Base-by-base conservation (phyloP, 2,888 invertebrate genomes). In the Melieria omissa region DNA sequence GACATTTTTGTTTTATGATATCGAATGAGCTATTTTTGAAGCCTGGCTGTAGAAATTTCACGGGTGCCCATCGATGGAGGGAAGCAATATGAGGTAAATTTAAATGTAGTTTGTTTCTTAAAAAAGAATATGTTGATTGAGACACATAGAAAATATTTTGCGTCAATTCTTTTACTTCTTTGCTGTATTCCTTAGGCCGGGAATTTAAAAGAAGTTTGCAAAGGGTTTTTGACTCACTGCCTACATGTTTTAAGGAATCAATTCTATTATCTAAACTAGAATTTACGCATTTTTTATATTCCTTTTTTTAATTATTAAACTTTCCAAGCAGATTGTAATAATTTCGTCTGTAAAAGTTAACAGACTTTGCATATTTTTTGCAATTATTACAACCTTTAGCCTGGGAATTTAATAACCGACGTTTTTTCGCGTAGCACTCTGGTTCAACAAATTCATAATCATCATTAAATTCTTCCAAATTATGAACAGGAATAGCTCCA, bases 41-140 rank as follows among this genome's bases (percentile, higher is more conserved):
- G 29, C 29, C 29, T 29, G 29, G 29, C 29, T 29, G 29, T 29
- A 29, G 29, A 29, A 29, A 29, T 29, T 29, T 29, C 29, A 29
- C 29, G 12, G 62, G 66, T 29, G 71, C 66, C 69, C 72, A 72
- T 49, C 58, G 46, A 60, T 72, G 64, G 10, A 72, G 41, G 16
- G 69, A 62, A 49, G 68, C 52, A 44, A 61, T 65, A 66, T 14
- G 61, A 60, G n/a, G 62, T 29, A 29, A 47, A 54, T 72, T 67
- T 10, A 67, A 42, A 46, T 67, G 46, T 10, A 67, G 52, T 58
- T 63, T 68, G 62, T 72, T 54, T 69, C 68, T 64, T n/a, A 70
- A 55, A 62, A 65, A 70, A 52, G 45, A 16, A 60, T 70, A 65
- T 12, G 69, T 65, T 5, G 69, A n/a, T n/a, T n/a, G n/a, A n/a